These are phyloP conservation scores for Mugil cephalus DNA, from an alignment of 2,113 vertebrate genomes.

Conservation along the genomic window DNA sequence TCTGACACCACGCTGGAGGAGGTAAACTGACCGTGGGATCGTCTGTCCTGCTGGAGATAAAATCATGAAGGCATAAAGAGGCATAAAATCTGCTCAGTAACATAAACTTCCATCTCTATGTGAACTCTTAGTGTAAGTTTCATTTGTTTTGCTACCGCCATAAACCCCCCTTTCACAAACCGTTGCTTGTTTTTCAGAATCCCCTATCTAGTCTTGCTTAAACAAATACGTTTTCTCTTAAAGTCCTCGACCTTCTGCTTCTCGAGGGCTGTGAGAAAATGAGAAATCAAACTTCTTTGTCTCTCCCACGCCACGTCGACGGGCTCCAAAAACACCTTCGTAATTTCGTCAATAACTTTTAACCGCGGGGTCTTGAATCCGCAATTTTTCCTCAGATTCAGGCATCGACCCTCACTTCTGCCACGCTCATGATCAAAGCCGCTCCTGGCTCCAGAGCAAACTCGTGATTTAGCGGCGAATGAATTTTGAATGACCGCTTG, in stretches of 20 bases:
- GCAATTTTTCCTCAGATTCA: not conserved
- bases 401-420: not conserved
- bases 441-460: not conserved
- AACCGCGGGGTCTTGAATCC: not conserved
- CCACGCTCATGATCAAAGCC: not conserved
- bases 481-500: not conserved
- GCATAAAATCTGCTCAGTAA: not conserved
- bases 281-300: accelerated
- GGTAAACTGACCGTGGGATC: slow-evolving; percentile 78
- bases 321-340: not conserved
- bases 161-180: too few relatives aligned
- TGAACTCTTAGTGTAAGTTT: not conserved
- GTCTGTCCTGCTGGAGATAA: not conserved
- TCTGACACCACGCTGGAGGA: slow-evolving; percentile 97
- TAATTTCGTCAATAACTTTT: not conserved
- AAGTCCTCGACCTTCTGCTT: not conserved
- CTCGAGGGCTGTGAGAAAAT: not conserved
- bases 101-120: too few relatives aligned
- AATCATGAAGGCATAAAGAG: not conserved
- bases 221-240: not conserved
- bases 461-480: not conserved
- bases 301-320: not conserved
- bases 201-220: too few relatives aligned
- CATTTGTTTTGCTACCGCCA: not conserved
- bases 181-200: too few relatives aligned